Percentiles rank a stretch among this genome's conserved stretches.
Conservation (phyloP, 2,888 invertebrate genomes). For the Chelonus formosanus region DNA sequence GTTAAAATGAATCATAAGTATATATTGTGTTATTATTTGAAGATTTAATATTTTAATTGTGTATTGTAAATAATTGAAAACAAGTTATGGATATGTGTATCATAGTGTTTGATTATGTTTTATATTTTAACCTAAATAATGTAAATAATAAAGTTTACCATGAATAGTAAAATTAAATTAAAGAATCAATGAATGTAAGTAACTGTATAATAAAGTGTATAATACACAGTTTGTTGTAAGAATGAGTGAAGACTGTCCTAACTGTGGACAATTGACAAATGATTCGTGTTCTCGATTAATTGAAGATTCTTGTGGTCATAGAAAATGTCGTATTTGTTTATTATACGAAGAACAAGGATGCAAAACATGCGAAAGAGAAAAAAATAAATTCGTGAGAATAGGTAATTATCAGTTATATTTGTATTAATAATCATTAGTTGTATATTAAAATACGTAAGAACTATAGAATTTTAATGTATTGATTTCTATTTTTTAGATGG, state of each 20-base stretch:
- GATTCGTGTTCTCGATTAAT: constrained; percentile 72
- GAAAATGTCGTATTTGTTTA: constrained; percentile 78
- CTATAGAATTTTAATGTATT: not conserved
- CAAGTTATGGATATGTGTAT: not conserved
- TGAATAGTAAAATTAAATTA: too few relatives aligned
- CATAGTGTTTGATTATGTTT: not conserved
- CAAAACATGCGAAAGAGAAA: constrained; percentile 65
- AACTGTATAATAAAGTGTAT: too few relatives aligned
- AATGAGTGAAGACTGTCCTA: constrained; percentile 68
- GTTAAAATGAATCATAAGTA: too few relatives aligned
- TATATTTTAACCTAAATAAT: not conserved
- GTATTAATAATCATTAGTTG: too few relatives aligned
- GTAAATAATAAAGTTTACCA: too few relatives aligned
- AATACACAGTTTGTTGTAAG: constrained; percentile 9
- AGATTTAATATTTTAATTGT: not conserved
- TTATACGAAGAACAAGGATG: constrained; percentile 75
- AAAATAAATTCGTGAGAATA: constrained; percentile 21
- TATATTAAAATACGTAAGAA: too few relatives aligned
- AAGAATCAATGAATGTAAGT: too few relatives aligned
- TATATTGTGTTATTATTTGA: too few relatives aligned
- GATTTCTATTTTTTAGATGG: not conserved
- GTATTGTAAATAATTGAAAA: not conserved
- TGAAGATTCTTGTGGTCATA: constrained; percentile 79
- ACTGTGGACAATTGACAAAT: constrained; percentile 70
- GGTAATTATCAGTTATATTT: constrained; percentile 44